Evolutionary conservation across 2,888 invertebrate genomes (phyloP), one percentile per base, ranked within the genome.

Genomic region (Helobdella robusta): DNA sequence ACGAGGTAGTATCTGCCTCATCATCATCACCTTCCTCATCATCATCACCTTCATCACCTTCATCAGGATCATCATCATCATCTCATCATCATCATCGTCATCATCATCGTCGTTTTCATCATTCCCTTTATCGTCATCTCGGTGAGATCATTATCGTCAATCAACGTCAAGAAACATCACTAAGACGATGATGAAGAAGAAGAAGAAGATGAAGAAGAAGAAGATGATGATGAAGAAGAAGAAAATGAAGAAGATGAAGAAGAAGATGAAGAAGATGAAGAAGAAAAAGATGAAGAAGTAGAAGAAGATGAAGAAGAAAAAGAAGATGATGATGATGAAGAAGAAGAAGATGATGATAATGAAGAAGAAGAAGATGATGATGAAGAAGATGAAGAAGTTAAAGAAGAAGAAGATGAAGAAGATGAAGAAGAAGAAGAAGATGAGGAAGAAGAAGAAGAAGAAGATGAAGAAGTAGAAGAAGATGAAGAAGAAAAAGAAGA

Each of bases 291-390:
- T 64, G 64, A 64, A 35, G 64, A 64, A 34, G 64, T 56, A 40
- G 64, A 56, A 40, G 64, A 64, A 40, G 64, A 64, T 64, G 64
- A 36, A 35, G 64, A 64, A 36, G 64, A 64, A 56, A 56, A 36
- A 35, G 64, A 64, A 56, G 64, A 64, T 64, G 56, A 64, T 64
- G 64, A 64, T 64, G 64, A 64, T 64, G 56, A 56, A 36, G 64
- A 56, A 36, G 64, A 36, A 25, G 64, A 56, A 44, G 56, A 56
- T 64, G 64, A 56, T 64, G 56, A 56, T 64, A 46, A 56, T 64
- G 30, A 36, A 23, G 28, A 56, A 15, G 56, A 56, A 23, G 56
- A 56, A 28, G 28, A n/a, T 56, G 56, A 23, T 25, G 56, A 56
- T 56, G 56, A 56, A 6, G 56, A 56, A 23, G 44, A 15, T 11